phyloP scores from a whole-genome alignment of 2,797 vertebrate species.

The Halcyon smyrnensis region DNA sequence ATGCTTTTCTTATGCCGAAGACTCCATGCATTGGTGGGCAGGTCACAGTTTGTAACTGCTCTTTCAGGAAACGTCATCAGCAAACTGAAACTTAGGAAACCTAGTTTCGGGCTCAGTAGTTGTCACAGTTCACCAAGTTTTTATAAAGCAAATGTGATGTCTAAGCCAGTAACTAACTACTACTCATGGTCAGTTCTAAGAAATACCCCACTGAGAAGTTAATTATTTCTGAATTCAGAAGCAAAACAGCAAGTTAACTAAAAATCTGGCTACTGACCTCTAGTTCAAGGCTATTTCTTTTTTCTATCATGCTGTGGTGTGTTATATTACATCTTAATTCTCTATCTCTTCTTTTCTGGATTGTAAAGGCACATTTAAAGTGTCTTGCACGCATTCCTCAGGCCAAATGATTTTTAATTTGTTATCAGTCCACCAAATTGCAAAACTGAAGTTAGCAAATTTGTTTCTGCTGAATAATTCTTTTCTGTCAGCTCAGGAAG shows the following conservation, averaged over 20 bases:
- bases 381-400: not conserved
- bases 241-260: not conserved
- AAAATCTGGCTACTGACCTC: not conserved
- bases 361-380: not conserved
- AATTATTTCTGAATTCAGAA: not conserved
- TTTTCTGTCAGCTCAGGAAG: not conserved
- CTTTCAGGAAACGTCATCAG: not conserved
- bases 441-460: not conserved
- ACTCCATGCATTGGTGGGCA: not conserved
- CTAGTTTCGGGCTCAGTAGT: not conserved
- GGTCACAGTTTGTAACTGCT: not conserved
- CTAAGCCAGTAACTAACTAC: not conserved
- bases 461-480: not conserved
- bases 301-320: not conserved
- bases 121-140: not conserved
- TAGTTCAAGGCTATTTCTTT: not conserved
- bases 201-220: not conserved
- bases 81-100: not conserved
- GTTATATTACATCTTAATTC: not conserved
- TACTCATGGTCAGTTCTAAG: not conserved
- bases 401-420: not conserved
- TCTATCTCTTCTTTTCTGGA: not conserved
- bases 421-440: not conserved
- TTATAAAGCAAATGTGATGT: not conserved
- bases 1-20: not conserved